Evolutionary conservation across 1,140 invertebrate genomes (phyloP).

Genomic region (Apolygus lucorum): DNA sequence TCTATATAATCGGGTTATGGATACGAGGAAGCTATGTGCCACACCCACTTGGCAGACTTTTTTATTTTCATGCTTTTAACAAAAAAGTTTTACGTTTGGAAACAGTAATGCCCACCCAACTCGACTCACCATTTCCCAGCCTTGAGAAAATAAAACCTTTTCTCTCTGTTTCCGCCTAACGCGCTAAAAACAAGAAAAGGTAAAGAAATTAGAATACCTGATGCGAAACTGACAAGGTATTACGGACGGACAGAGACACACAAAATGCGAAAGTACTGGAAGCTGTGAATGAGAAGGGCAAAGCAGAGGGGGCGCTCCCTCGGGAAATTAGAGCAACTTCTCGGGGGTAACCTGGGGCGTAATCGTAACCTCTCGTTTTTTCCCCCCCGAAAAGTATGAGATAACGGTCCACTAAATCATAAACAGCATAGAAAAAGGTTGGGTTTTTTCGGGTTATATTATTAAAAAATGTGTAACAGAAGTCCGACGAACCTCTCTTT

Average conservation of each 20-base stretch:
- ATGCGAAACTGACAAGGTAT: background rate
- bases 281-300: conserved; percentile 18
- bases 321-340: background rate
- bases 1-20: too few species aligned
- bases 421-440: background rate
- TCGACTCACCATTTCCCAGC: too few species aligned
- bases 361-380: background rate
- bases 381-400: background rate
- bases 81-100: too few species aligned
- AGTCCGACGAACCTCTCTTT: background rate
- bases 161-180: too few species aligned
- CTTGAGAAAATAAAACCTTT: too few species aligned
- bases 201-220: background rate
- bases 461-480: background rate
- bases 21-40: too few species aligned
- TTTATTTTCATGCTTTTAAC: too few species aligned
- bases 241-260: background rate
- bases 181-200: too few species aligned
- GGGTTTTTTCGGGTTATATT: background rate
- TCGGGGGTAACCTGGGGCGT: background rate
- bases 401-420: background rate
- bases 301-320: conserved; percentile 6
- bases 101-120: too few species aligned
- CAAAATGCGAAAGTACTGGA: background rate
- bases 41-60: too few species aligned